phyloP scores from a whole-genome alignment of 2,113 vertebrate genomes.

The Agelaius tricolor region DNA sequence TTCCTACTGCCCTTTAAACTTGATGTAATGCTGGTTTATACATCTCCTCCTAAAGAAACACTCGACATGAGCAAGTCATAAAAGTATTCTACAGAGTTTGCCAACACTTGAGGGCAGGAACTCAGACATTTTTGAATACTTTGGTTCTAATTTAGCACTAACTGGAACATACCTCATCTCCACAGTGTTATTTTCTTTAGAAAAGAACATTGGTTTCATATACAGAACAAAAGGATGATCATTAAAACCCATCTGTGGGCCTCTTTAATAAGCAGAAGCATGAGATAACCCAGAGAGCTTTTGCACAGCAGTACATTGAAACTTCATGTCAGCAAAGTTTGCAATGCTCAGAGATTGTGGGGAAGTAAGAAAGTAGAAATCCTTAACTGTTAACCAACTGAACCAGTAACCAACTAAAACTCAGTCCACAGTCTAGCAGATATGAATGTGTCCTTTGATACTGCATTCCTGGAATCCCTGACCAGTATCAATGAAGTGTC shows the following conservation, averaged over 20 bases:
- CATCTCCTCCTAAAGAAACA: background rate
- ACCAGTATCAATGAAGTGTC: background rate
- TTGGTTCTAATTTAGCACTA: background rate
- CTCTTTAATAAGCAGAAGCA: background rate
- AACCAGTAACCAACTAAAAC: background rate
- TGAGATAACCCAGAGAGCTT: background rate
- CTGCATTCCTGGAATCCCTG: background rate
- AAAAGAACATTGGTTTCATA: background rate
- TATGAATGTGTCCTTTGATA: background rate
- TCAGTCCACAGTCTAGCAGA: background rate
- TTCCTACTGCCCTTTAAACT: background rate
- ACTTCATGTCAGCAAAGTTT: background rate
- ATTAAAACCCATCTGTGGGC: background rate
- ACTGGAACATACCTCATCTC: background rate
- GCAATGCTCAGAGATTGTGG: background rate
- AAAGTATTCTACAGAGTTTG: background rate
- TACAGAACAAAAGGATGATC: background rate
- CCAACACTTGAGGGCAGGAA: background rate
- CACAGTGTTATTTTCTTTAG: conserved; percentile 5
- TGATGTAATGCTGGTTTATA: background rate
- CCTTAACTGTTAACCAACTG: background rate
- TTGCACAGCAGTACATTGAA: background rate
- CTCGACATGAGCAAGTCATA: background rate
- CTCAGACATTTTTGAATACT: background rate
- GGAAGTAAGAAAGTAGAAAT: background rate